Conservation (phyloP, 2,888 invertebrate species). For the Andricus quercusramuli region DNA sequence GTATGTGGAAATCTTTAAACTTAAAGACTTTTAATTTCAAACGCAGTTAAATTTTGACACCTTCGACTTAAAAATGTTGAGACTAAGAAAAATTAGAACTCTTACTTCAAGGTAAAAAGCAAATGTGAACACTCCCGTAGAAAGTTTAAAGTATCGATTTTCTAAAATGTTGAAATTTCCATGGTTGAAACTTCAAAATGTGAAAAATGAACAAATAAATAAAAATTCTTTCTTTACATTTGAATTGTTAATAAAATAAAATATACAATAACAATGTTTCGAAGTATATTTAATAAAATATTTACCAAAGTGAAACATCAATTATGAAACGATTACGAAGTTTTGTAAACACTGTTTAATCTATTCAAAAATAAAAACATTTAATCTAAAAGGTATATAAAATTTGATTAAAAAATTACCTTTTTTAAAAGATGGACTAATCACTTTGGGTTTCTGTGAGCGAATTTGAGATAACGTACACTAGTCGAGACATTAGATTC, state of each 20-base stretch:
- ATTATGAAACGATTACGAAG: no score
- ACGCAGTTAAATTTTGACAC: neutral
- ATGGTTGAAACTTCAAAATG: no score
- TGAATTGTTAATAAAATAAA: no score
- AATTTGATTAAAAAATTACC: neutral
- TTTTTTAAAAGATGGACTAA: neutral
- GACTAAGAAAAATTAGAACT: neutral
- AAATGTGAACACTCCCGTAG: neutral
- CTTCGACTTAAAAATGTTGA: neutral
- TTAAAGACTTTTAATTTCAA: no score
- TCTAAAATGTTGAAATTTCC: neutral
- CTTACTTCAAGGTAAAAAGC: no score
- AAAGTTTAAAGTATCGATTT: neutral
- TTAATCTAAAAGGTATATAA: no score
- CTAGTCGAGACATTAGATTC: neutral
- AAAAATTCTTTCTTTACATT: neutral
- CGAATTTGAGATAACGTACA: neutral
- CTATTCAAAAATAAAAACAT: no score
- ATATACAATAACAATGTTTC: neutral
- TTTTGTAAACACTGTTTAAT: no score
- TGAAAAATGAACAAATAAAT: neutral
- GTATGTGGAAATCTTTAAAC: no score
- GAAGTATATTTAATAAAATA: neutral
- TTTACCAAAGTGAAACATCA: no score
- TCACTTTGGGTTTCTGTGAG: conserved; percentile 8